phyloP scores from a whole-genome alignment of 2,113 vertebrate genomes.

The Tenrec ecaudatus region DNA sequence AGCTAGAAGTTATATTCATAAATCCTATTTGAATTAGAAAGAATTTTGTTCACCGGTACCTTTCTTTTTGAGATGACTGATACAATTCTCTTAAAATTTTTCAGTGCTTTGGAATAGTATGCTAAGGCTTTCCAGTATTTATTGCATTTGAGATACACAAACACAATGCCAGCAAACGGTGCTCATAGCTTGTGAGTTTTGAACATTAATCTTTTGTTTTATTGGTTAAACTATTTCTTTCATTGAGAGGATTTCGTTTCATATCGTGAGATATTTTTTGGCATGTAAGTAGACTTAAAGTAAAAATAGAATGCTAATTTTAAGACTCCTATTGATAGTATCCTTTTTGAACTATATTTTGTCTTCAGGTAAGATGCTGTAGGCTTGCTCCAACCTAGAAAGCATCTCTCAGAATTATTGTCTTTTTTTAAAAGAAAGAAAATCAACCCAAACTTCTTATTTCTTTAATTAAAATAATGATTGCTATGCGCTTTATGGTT shows the following conservation, averaged over 20 bases:
- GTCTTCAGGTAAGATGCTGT: not conserved
- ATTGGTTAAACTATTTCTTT: conserved; percentile 56
- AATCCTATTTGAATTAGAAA: conserved; percentile 77
- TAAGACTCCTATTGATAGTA: not conserved
- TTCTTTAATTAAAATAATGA: conserved; percentile 48
- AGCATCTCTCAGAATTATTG: conserved; percentile 11
- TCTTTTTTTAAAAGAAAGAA: conserved; percentile 27
- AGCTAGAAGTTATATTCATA: conserved; percentile 74
- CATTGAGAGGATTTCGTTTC: conserved; percentile 48
- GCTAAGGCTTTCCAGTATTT: conserved; percentile 20
- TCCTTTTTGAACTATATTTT: conserved; percentile 13
- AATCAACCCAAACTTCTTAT: conserved; percentile 3
- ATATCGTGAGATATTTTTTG: not conserved
- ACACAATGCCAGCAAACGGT: not conserved
- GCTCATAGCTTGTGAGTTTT: conserved; percentile 45
- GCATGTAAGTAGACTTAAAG: conserved; percentile 37
- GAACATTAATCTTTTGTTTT: conserved; percentile 70
- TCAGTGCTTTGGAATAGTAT: conserved; percentile 48
- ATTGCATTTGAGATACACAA: conserved; percentile 24
- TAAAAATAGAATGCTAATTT: conserved; percentile 44
- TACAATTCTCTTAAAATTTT: conserved; percentile 73
- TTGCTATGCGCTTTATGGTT: conserved; percentile 27
- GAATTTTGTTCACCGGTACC: conserved; percentile 68
- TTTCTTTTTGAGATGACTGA: conserved; percentile 56
- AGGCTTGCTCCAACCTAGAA: not conserved